A percentile compares a stretch with the other conserved stretches of the same genome.
Conservation (phyloP, 2,797 vertebrate genomes). For the Macropodus opercularis region DNA sequence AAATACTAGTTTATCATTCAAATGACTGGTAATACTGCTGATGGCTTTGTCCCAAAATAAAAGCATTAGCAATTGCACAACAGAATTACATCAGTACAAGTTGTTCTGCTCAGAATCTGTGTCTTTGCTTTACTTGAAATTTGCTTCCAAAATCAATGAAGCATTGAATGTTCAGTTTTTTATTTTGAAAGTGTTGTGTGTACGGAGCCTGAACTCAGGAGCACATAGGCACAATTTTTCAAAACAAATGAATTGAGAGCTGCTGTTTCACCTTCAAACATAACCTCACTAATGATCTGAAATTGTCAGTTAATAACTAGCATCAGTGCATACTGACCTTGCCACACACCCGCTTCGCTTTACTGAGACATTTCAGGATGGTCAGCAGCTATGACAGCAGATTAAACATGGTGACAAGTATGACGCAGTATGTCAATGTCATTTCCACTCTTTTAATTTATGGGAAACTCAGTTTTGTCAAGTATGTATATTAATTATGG, state of each 20-base stretch:
- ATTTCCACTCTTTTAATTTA: conserved; percentile 43
- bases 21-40: neutral
- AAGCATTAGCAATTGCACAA: neutral
- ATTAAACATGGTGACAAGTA: conserved; percentile 16
- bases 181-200: neutral
- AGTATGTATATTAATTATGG: conserved; percentile 57
- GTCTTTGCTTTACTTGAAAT: too few species aligned
- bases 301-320: conserved; percentile 2
- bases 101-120: too few species aligned
- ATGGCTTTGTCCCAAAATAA: neutral
- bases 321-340: conserved; percentile 9
- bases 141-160: too few species aligned
- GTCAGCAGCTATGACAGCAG: conserved; percentile 18
- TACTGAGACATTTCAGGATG: conserved; percentile 21
- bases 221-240: neutral
- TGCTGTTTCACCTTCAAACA: neutral
- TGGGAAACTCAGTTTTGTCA: conserved; percentile 36
- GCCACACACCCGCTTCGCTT: neutral
- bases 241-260: neutral
- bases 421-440: conserved; percentile 35
- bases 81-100: too few species aligned
- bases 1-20: too few species aligned
- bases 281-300: neutral
- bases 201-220: neutral
- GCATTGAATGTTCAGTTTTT: too few species aligned